Evolutionary conservation across 2,888 invertebrate genomes (phyloP).

Genomic region (Drosophila basisetae): DNA sequence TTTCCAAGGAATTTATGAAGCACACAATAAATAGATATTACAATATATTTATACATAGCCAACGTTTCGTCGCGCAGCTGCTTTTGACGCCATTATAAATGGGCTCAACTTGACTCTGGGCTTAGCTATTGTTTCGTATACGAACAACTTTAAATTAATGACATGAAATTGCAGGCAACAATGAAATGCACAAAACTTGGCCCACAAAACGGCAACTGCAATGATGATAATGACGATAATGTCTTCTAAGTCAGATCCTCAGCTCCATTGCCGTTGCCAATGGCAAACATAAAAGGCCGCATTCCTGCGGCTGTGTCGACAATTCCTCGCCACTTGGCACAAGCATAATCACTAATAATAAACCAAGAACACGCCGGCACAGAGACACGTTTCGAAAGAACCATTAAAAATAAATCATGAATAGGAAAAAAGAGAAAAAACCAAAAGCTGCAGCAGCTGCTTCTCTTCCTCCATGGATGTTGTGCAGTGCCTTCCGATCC

Average conservation of each 20-base stretch:
- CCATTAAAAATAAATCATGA: constrained; percentile 71
- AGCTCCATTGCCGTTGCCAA: neutral
- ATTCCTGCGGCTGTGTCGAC: constrained; percentile 53
- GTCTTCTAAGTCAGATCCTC: constrained; percentile 14
- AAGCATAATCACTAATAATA: constrained; percentile 65
- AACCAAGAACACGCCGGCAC: constrained; percentile 39
- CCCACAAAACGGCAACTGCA: constrained; percentile 36
- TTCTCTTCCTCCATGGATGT: constrained; percentile 38
- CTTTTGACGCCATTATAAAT: constrained; percentile 7
- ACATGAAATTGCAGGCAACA: constrained; percentile 31
- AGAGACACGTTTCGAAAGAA: constrained; percentile 46
- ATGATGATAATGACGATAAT: constrained; percentile 17
- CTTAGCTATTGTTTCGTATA: constrained; percentile 5
- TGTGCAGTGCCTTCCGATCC: constrained; percentile 29
- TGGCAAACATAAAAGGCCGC: constrained; percentile 12
- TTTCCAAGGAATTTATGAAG: constrained; percentile 45
- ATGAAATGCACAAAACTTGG: constrained; percentile 35
- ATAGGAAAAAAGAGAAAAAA: constrained; percentile 44
- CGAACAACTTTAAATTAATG: constrained; percentile 30
- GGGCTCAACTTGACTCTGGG: neutral
- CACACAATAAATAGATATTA: constrained; percentile 30
- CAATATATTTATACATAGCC: constrained; percentile 17
- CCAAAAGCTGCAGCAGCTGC: constrained; percentile 48
- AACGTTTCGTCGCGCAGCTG: constrained; percentile 24
- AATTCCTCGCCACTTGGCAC: constrained; percentile 48